phyloP scores from a whole-genome alignment of 2,888 invertebrate species.

The Pherbina coryleti region DNA sequence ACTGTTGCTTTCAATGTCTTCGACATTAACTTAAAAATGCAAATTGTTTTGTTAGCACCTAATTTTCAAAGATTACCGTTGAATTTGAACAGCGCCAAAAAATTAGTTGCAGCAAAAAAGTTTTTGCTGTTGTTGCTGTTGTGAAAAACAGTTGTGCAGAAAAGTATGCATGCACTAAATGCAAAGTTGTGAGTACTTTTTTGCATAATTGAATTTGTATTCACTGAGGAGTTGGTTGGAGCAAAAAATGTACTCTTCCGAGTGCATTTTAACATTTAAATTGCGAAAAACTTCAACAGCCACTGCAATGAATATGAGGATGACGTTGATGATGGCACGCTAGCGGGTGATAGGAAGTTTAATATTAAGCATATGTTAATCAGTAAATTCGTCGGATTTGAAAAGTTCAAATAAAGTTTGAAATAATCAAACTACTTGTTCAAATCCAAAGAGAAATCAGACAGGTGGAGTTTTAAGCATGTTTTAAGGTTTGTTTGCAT shows the following conservation, averaged over 20 bases:
- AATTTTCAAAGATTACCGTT: slow-evolving; percentile 52
- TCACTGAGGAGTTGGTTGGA: slow-evolving; percentile 29
- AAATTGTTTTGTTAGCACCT: slow-evolving; percentile 69
- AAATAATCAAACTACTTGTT: too few relatives aligned
- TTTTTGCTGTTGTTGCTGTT: background rate
- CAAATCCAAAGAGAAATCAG: too few relatives aligned
- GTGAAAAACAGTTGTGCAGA: slow-evolving; percentile 42
- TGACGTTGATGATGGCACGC: too few relatives aligned
- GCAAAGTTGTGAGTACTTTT: slow-evolving; percentile 48
- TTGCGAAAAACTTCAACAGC: background rate
- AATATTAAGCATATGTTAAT: background rate
- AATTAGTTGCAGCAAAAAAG: slow-evolving; percentile 36
- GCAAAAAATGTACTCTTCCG: background rate
- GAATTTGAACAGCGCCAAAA: slow-evolving; percentile 19
- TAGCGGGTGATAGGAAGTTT: slow-evolving; percentile 10
- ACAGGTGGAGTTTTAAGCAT: too few relatives aligned
- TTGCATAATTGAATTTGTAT: slow-evolving; percentile 60
- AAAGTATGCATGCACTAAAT: background rate
- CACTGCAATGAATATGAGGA: background rate
- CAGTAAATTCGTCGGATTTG: background rate
- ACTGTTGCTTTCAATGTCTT: slow-evolving; percentile 43
- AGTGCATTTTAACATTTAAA: background rate
- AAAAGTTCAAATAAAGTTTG: background rate
- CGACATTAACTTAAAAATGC: slow-evolving; percentile 65
- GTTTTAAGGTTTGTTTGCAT: too few relatives aligned